Evolutionary conservation across 1,140 invertebrate genomes (phyloP), one percentile per base, ranked within the genome.

Genomic region (Oncopeltus fasciatus): DNA sequence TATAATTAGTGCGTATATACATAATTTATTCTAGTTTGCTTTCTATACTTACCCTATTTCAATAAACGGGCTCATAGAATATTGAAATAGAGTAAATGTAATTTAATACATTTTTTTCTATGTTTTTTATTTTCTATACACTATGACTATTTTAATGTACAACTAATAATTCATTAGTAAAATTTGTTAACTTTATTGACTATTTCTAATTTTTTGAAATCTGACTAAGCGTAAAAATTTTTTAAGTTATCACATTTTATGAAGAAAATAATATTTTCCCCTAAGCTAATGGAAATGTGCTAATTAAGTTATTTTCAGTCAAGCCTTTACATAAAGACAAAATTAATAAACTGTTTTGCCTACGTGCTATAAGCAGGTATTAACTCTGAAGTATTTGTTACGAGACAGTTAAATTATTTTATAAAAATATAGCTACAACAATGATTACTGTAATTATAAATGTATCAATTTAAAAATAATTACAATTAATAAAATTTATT

Each of bases 51-150:
- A 8, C 56, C 16, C 46, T 51, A 60, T 43, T 43, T 51, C 59
- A 60, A 60, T 60, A 51, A 60, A 49, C 59, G 59, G 59, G 59
- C 59, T 60, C 59, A 60, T 60, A 20, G 59, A 43, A 21, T 31
- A 60, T 60, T 60, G 59, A 51, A 60, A 60, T 60, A 51, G 27
- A 18, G 29, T 11, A 28, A 14, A 44, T 14, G 20, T 46, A 3
- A 38, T 43, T 18, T 2, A 26, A 38, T 31, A 38, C 18, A 27
- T 18, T 18, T 9, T 12, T 21, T 31, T 31, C 4, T 58, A 58
- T 20, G 14, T 18, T n/a, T n/a, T n/a, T n/a, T n/a, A n/a, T n/a
- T n/a, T n/a, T n/a, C n/a, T n/a, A n/a, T n/a, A n/a, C n/a, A n/a
- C n/a, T n/a, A n/a, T n/a, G n/a, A n/a, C n/a, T n/a, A n/a, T n/a